These are phyloP conservation scores for Dryobota labecula DNA, from an alignment of 2,888 invertebrate genomes.

Conservation along the genomic window DNA sequence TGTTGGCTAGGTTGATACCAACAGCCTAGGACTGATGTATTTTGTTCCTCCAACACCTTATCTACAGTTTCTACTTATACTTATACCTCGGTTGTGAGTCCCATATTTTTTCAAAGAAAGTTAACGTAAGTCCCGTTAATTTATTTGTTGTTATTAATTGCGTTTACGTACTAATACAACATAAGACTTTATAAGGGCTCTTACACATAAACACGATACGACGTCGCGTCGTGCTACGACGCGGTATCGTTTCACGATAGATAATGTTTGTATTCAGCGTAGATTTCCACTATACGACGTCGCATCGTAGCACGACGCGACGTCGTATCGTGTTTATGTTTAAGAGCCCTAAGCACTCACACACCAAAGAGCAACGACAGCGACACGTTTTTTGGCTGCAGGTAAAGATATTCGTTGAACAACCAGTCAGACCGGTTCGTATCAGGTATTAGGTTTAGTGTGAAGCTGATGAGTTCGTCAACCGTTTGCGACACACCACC, in stretches of 20 bases:
- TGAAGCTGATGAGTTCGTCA: conserved; percentile 29
- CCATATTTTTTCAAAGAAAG: background rate
- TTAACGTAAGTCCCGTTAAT: background rate
- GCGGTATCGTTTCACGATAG: too few species aligned
- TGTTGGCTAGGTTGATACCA: background rate
- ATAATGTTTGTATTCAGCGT: too few species aligned
- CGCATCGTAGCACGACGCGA: too few species aligned
- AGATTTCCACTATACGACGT: too few species aligned
- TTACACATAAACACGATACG: too few species aligned
- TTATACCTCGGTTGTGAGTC: background rate
- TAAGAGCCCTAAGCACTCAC: too few species aligned
- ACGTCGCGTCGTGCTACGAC: too few species aligned
- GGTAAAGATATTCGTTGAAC: background rate
- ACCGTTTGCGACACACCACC: conserved; percentile 31
- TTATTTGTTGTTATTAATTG: background rate
- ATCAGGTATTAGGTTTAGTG: conserved; percentile 5
- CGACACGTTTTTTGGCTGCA: conserved; percentile 4
- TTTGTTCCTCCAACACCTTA: background rate
- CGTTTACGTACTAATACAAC: background rate
- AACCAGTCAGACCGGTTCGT: conserved; percentile 42
- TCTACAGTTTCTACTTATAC: background rate
- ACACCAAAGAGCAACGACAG: background rate
- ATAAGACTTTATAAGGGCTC: background rate
- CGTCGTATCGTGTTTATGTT: too few species aligned
- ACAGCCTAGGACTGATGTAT: background rate